phyloP scores from a whole-genome alignment of 2,888 invertebrate species.

The Acanthosepion esculentum region DNA sequence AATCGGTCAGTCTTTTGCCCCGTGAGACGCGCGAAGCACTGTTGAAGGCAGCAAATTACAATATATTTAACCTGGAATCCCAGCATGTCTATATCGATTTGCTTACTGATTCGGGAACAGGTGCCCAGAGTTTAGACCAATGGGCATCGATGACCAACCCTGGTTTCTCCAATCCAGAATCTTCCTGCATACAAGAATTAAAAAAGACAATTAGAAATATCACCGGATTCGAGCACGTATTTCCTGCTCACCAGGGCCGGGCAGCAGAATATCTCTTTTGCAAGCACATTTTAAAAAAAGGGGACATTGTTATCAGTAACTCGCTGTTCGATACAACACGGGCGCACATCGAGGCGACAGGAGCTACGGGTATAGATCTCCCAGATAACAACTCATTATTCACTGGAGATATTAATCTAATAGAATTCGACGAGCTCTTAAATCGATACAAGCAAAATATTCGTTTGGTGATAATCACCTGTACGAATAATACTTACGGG shows the following conservation, averaged over 20 bases:
- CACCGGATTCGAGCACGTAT: slow-evolving; percentile 35
- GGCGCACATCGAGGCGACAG: slow-evolving; percentile 24
- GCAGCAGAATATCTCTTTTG: slow-evolving; percentile 50
- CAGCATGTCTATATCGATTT: not conserved
- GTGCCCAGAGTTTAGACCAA: not conserved
- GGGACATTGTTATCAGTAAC: slow-evolving; percentile 49
- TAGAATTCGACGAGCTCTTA: slow-evolving; percentile 46
- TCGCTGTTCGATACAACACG: slow-evolving; percentile 52
- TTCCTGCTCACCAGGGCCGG: slow-evolving; percentile 52
- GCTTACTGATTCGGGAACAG: not conserved
- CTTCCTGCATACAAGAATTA: not conserved
- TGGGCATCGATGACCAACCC: not conserved
- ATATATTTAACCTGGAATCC: not conserved
- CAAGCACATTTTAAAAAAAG: slow-evolving; percentile 40
- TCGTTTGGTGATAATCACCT: slow-evolving; percentile 47
- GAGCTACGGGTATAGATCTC: slow-evolving; percentile 38
- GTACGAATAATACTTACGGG: slow-evolving; percentile 49
- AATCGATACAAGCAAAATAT: not conserved
- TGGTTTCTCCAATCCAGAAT: not conserved
- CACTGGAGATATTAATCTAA: slow-evolving; percentile 49
- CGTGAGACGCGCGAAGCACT: not conserved
- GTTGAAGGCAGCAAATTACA: not conserved
- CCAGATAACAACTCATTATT: slow-evolving; percentile 34
- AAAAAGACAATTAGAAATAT: not conserved
- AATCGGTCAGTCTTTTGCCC: not conserved